Percentiles rank a stretch among this genome's conserved stretches.
phyloP scores from a whole-genome alignment of 2,888 invertebrate species.

The Cancer borealis region DNA sequence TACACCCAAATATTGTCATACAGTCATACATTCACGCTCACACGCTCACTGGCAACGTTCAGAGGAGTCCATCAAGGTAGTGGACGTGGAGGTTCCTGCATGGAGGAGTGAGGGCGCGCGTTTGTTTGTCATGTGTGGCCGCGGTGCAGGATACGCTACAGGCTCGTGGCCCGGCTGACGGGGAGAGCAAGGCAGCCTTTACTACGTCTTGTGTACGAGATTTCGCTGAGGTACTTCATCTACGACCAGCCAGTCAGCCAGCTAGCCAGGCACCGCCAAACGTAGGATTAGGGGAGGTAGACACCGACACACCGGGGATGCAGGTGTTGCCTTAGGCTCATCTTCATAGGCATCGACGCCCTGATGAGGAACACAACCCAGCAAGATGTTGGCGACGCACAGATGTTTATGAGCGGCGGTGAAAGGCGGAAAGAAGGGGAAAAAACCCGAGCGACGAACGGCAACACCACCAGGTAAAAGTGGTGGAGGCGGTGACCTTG shows the following conservation, averaged over 20 bases:
- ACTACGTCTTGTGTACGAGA: constrained; percentile 28
- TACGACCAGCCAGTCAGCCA: neutral
- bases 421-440: neutral
- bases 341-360: neutral
- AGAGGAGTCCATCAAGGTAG: neutral
- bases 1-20: neutral
- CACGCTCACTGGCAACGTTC: neutral
- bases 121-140: neutral
- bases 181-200: neutral
- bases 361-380: neutral
- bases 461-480: constrained; percentile 51
- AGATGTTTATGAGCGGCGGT: neutral
- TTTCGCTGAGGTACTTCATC: neutral
- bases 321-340: neutral
- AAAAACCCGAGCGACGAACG: neutral
- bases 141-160: neutral
- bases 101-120: neutral
- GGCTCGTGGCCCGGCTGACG: neutral
- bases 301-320: neutral
- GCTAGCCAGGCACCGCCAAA: constrained; percentile 14
- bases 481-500: constrained; percentile 52
- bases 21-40: neutral
- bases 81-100: neutral
- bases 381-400: neutral
- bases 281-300: neutral